These are phyloP conservation scores for Plusia festucae DNA, from an alignment of 2,888 invertebrate genomes.

Conservation along the genomic window DNA sequence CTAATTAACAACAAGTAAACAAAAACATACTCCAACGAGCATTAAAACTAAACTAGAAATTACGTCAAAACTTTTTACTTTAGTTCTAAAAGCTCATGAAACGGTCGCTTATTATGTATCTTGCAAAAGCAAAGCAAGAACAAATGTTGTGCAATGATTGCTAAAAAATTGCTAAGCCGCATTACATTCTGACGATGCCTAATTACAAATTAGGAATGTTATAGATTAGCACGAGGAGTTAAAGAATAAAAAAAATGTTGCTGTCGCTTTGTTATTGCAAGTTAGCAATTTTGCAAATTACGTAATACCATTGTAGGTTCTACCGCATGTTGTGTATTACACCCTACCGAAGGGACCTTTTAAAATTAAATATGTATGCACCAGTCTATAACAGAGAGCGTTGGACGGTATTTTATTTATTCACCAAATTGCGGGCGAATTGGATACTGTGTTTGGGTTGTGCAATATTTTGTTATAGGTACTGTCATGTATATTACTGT, in stretches of 20 bases:
- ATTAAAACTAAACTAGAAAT: neutral
- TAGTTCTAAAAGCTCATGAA: conserved; percentile 22
- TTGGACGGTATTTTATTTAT: conserved; percentile 16
- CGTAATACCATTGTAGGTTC: neutral
- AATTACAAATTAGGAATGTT: no score
- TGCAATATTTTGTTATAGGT: no score
- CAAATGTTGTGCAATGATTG: no score
- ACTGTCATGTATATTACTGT: no score
- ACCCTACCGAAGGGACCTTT: conserved; percentile 9
- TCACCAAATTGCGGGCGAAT: conserved; percentile 13
- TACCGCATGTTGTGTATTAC: conserved; percentile 16
- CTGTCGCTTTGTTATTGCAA: no score
- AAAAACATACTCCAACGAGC: neutral
- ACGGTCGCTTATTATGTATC: conserved; percentile 7
- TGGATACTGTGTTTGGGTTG: conserved; percentile 6
- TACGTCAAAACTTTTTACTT: neutral
- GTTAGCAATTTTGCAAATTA: no score
- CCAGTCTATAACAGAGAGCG: conserved; percentile 10
- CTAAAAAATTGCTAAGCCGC: no score
- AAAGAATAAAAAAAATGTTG: no score
- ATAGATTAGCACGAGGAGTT: no score
- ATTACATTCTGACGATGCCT: no score
- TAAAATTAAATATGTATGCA: conserved; percentile 32
- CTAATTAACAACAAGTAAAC: no score
- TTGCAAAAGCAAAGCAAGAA: neutral